Conservation (phyloP, 2,888 invertebrate species). For the Pterostichus niger region DNA sequence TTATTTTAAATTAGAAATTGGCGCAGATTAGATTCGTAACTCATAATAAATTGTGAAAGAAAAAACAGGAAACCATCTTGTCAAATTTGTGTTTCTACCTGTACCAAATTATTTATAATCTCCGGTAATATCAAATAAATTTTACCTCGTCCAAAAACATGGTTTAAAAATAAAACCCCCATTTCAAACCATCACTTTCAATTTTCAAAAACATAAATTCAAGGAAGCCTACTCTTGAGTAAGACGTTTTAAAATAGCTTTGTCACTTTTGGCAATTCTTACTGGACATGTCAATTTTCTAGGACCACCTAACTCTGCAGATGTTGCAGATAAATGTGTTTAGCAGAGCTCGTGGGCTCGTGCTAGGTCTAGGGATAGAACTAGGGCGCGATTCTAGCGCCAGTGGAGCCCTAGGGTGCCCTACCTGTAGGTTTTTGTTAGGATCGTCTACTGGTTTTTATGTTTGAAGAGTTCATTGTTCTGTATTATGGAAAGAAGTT, state of each 20-base stretch:
- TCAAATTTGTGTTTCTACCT: constrained; percentile 33
- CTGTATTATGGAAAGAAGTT: no score
- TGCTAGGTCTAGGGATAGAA: neutral
- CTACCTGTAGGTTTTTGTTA: constrained; percentile 28
- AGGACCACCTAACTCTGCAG: constrained; percentile 35
- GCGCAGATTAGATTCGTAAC: no score
- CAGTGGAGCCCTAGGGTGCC: constrained; percentile 6
- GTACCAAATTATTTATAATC: constrained; percentile 41
- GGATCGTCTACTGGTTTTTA: neutral
- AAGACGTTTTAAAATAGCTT: constrained; percentile 57
- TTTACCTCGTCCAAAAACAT: constrained; percentile 25
- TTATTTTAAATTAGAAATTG: no score
- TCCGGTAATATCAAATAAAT: constrained; percentile 45
- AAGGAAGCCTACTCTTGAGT: constrained; percentile 30
- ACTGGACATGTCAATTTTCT: constrained; percentile 38
- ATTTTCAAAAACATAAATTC: constrained; percentile 58
- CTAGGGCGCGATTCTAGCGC: neutral
- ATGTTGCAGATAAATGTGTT: constrained; percentile 35
- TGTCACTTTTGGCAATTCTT: constrained; percentile 31
- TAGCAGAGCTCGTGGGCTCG: constrained; percentile 30
- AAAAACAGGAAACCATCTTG: neutral
- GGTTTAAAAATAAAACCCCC: constrained; percentile 43
- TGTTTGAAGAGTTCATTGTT: constrained; percentile 1
- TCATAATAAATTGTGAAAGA: no score
- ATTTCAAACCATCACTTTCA: constrained; percentile 32